Base-by-base conservation (phyloP, 2,888 invertebrate genomes). In the Halictus ligatus region DNA sequence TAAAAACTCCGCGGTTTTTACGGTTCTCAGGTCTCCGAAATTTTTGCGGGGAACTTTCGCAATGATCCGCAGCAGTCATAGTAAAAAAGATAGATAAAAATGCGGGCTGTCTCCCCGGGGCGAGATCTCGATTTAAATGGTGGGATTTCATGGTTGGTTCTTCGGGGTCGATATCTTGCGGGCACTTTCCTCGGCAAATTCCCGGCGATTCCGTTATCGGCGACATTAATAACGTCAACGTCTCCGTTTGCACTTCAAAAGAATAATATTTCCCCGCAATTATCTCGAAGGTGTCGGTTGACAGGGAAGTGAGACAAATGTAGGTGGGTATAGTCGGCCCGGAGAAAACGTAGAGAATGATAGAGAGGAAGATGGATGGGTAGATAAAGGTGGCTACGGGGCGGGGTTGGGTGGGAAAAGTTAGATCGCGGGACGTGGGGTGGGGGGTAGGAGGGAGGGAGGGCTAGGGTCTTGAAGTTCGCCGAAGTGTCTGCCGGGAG, bases 191-290 rank as follows among this genome's bases (percentile, higher is more conserved):
- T 67, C 21, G 13, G 48, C 74, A 50, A 80, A 74, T 80, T 74
- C 48, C n/a, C 35, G 21, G 48, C 67, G 48, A 64, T 83, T 48
- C 50, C 72, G 72, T 76, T 73, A 71, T 79, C 74, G 40, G 43
- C 64, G 78, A 88, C 80, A 84, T 88, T 86, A 86, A 82, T 90
- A 85, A 83, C 73, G 83, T 83, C 88, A 83, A 77, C 86, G 75
- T 86, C 82, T 86, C 79, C 83, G 83, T 85, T 89, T 83, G 80
- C 86, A 80, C 85, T 85, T 78, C 58, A 84, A 74, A 87, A 86
- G 90, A 90, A 90, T 89, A 90, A 90, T 84, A 90, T 86, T 88
- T 79, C 80, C 78, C 74, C 29, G 76, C 84, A 84, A 89, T 90
- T 90, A 89, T 85, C 88, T 54, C 40, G 43, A 74, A 60, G 25